Conservation (phyloP, 2,113 vertebrate species). For the Lophochroa leadbeateri region DNA sequence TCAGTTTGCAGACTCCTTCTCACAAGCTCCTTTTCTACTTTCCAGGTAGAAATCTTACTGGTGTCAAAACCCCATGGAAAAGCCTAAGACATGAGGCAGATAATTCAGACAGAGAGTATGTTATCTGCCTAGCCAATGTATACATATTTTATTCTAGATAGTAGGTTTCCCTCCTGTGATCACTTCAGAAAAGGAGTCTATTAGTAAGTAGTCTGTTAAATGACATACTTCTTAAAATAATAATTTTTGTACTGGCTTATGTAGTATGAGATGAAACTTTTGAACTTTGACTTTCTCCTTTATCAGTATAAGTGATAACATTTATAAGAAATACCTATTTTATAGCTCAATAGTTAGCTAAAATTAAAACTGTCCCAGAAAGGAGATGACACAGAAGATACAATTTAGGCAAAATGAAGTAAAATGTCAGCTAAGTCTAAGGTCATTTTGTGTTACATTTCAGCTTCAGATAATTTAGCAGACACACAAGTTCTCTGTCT, state of each 20-base stretch:
- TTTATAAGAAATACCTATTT: background rate
- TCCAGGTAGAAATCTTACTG: background rate
- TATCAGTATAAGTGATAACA: background rate
- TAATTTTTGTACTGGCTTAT: background rate
- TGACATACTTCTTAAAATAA: background rate
- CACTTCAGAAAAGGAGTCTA: background rate
- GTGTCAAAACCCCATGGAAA: background rate
- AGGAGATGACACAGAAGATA: background rate
- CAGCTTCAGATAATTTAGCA: background rate
- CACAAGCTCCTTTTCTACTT: background rate
- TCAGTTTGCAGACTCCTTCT: background rate
- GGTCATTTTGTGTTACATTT: background rate
- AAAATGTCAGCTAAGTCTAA: background rate
- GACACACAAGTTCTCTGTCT: background rate
- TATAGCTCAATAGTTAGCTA: background rate
- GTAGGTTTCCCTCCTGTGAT: background rate
- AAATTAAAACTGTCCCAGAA: background rate
- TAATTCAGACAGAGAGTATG: background rate
- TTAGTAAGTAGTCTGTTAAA: background rate
- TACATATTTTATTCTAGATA: background rate
- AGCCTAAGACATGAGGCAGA: background rate
- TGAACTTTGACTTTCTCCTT: background rate
- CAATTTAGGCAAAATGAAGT: background rate
- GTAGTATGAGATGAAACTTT: background rate
- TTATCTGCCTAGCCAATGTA: background rate